Evolutionary conservation across 2,888 invertebrate genomes (phyloP), one percentile per base, ranked within the genome.

Genomic region (Eudemis profundana): DNA sequence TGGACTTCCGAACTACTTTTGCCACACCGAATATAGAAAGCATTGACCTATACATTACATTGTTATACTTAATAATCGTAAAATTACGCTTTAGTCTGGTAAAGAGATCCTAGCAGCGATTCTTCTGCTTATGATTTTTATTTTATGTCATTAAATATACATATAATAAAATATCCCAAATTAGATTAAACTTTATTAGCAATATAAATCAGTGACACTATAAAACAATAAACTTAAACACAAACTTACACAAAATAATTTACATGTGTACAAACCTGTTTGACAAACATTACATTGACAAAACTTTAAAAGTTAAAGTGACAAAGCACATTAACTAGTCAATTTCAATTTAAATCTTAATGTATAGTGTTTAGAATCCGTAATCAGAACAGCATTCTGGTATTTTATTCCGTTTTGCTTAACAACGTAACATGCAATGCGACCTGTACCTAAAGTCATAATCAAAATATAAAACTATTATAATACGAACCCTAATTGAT

Each of bases 221-320:
- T 15, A 14, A 10, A 53, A 53, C 23, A 40, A 53, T 53, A 40
- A 53, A 53, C 14, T 47, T 14, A 12, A 38, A 40, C 53, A 21
- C 21, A 53, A 53, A 53, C 15, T 36, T 14, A 49, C 49, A n/a
- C 49, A 56, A 40, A 15, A 38, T 23, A 7, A 56, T 56, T 63
- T 40, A 33, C 63, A 63, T 63, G n/a, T n/a, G n/a, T n/a, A 49
- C 56, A 47, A 63, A 63, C 63, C 42, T 15, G 63, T 63, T 62
- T 56, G 12, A 5, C 44, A 51, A 42, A 61, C 38, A 21, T 65
- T 44, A 61, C 51, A 59, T 62, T 69, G 81, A 80, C 81, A 82
- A n/a, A n/a, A n/a, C n/a, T n/a, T n/a, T n/a, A n/a, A n/a, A n/a
- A n/a, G n/a, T n/a, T n/a, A n/a, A n/a, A n/a, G n/a, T n/a, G n/a